Base-by-base conservation (phyloP, 2,888 invertebrate species). In the Branchipolynoe longqiensis region DNA sequence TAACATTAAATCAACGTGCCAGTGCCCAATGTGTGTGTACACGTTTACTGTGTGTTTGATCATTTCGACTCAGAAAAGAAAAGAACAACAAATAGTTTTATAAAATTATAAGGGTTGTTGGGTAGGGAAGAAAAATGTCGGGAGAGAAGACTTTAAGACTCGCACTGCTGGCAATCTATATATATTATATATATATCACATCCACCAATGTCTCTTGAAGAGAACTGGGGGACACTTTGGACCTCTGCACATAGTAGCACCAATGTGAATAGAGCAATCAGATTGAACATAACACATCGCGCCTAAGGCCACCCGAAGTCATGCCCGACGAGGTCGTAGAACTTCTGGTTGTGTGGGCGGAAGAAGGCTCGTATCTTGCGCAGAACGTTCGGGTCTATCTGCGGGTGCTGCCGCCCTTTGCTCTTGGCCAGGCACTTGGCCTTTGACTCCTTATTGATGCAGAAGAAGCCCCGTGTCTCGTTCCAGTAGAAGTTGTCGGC, bases 401-500 rank as follows among this genome's bases (percentile, higher is more conserved):
- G 95, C 6, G 98, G 97, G 94, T 98, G 97, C 96, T 94, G 97
- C 95, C 93, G 96, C 93, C 94, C 98, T 94, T 95, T 98, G 96
- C 94, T 97, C 95, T 95, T 97, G 95, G 97, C 97, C 83, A 98
- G 94, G 93, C 98, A 98, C 92, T 97, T 97, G 94, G 97, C 96
- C 91, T 97, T 95, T 90, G 92, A 73, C 92, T 94, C 93, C 88
- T 94, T 93, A 36, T 93, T 90, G 87, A 95, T 93, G 94, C 99
- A 99, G 94, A 97, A 99, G 95, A 99, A 98, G 87, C 99, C 98
- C 94, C 98, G 98, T 25, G 98, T 98, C 94, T 97, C 96, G 94
- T 99, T 99, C 95, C 98, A 99, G 94, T 98, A 98, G 94, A 99
- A 97, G 94, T 98, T 97, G 93, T 97, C 97, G 41, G 90, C 88